Evolutionary conservation across 2,113 vertebrate species (phyloP), one percentile per base, ranked within the genome.

Genomic region (Thalassoma bifasciatum): DNA sequence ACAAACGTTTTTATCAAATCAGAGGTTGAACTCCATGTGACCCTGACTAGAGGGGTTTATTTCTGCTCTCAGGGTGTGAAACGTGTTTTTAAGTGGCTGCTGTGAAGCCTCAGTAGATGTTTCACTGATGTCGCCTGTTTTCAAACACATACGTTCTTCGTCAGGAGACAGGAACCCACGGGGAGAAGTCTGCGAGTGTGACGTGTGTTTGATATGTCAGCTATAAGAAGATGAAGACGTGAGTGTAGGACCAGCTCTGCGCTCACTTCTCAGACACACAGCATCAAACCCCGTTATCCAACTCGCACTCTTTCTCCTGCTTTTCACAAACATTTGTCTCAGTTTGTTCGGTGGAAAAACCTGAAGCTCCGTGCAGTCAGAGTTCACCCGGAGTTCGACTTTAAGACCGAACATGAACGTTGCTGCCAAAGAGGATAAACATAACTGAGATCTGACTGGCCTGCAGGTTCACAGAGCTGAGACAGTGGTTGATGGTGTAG

Each of bases 381-480:
- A 57, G 79, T 75, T 86, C 72, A 67, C 37, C 13, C 9, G 30
- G 16, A 77, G 80, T 87, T 82, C 69, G 66, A 3, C 13, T 5
- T 9, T 8, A 71, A 66, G 54, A 46, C 56, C 65, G 22, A 19
- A 38, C 22, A 46, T 22, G 51, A 24, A 36, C 42, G 14, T 24
- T 11, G n/a, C 36, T 2, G 30, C 49, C 24, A 17, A 40, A 63
- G 8, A 11, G 68, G 63, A 64, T 21, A 12, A 5, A 44, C 54
- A 0, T 40, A n/a, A 5, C 4, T 40, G 46, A 38, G 61, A 54
- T 65, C 40, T 16, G n/a, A 14, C 10, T 56, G 4, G 14, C 23
- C 24, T 54, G 24, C 24, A 59, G 26, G 17, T 17, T 38, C 58
- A 11, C 22, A 42, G 30, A 56, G 51, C 1, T 21, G 47, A 6